phyloP scores from a whole-genome alignment of 2,888 invertebrate species.

The Griposia aprilina region DNA sequence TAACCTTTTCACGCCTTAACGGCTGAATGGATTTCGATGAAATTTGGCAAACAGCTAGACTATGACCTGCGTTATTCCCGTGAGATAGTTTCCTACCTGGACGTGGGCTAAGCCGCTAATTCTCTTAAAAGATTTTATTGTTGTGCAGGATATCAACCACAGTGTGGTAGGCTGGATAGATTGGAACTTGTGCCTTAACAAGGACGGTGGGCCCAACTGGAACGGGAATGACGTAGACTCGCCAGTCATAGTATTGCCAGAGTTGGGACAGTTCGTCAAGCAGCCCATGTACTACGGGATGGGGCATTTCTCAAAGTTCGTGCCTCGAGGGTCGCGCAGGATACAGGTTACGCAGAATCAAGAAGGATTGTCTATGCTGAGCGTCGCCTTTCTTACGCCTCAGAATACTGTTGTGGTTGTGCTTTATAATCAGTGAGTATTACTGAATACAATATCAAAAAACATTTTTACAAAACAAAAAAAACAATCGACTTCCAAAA shows the following conservation, averaged over 20 bases:
- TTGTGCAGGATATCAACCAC: conserved; percentile 92
- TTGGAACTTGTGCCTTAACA: conserved; percentile 96
- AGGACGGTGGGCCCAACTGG: conserved; percentile 93
- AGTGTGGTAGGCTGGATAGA: conserved; percentile 96
- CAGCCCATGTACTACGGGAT: conserved; percentile 97
- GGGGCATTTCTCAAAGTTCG: conserved; percentile 93
- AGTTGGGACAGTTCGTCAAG: conserved; percentile 92
- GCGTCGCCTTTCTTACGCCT: conserved; percentile 75
- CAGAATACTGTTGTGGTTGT: conserved; percentile 79
- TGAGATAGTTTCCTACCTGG: neutral
- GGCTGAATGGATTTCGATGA: too few relatives aligned
- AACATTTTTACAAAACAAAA: too few relatives aligned
- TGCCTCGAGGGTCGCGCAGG: conserved; percentile 35
- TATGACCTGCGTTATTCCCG: neutral
- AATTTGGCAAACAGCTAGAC: too few relatives aligned
- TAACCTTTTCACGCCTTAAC: too few relatives aligned
- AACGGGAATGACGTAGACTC: conserved; percentile 93
- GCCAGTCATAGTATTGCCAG: conserved; percentile 90
- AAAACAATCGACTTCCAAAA: too few relatives aligned
- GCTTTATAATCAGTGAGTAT: conserved; percentile 81
- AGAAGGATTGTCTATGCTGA: conserved; percentile 15
- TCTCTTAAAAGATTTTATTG: neutral
- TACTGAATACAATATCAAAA: neutral
- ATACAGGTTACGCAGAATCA: conserved; percentile 15
- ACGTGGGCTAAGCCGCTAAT: neutral